Percentiles rank a stretch among this genome's conserved stretches.
Evolutionary conservation across 2,888 invertebrate genomes (phyloP).

Genomic region (Amphipyra berbera): DNA sequence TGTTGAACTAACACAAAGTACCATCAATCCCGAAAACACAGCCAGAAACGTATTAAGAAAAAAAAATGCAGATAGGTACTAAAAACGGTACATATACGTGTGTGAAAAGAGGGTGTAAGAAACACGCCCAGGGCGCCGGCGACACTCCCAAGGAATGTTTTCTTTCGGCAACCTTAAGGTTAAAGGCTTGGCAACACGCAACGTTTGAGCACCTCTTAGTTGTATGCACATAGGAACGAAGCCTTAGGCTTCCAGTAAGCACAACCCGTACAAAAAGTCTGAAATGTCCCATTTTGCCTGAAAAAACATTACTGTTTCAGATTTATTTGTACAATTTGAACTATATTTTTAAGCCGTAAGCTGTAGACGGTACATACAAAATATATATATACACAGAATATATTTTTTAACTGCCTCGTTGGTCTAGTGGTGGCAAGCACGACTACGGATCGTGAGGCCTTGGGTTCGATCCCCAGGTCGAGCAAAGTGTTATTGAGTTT

Average conservation of each 20-base stretch:
- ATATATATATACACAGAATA: too few relatives aligned
- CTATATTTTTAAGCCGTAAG: neutral
- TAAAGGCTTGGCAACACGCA: constrained; percentile 15
- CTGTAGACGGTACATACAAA: neutral
- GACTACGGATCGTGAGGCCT: too few relatives aligned
- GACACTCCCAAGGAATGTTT: constrained; percentile 30
- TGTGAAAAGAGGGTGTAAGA: constrained; percentile 12
- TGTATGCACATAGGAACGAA: constrained; percentile 20
- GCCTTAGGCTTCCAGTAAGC: constrained; percentile 15
- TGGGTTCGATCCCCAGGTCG: too few relatives aligned
- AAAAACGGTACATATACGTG: constrained; percentile 24
- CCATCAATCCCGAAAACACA: neutral
- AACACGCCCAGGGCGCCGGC: constrained; percentile 35
- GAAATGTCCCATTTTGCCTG: constrained; percentile 23
- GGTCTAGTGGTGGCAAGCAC: too few relatives aligned
- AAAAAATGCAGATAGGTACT: constrained; percentile 10
- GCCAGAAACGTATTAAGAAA: neutral
- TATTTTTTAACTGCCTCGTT: too few relatives aligned
- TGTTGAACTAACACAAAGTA: neutral
- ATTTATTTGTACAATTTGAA: constrained; percentile 5
- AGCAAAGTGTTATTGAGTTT: too few relatives aligned
- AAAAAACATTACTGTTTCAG: constrained; percentile 8
- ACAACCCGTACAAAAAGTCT: constrained; percentile 13
- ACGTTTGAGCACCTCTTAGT: constrained; percentile 39
- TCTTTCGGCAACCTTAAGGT: constrained; percentile 24